phyloP scores from a whole-genome alignment of 2,113 vertebrate genomes.

The Corydoras maculifer region DNA sequence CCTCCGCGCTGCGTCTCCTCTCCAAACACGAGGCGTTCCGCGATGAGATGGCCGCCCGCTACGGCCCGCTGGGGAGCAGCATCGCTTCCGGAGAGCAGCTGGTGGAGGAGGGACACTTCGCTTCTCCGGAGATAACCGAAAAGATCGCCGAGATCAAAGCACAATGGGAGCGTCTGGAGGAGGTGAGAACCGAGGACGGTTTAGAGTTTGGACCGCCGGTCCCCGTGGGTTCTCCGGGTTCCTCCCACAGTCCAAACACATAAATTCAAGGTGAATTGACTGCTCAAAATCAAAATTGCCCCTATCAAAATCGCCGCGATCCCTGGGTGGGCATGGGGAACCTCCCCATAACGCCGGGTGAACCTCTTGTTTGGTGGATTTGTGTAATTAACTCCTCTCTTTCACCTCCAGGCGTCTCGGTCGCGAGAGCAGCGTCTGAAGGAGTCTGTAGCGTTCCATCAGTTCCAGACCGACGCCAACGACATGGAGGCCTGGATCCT shows the following conservation, averaged over 20 bases:
- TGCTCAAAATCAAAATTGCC: too few species aligned
- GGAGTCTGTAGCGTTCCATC: conserved; percentile 77
- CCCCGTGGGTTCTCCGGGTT: too few species aligned
- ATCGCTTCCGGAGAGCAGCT: conserved; percentile 74
- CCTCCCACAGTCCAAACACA: too few species aligned
- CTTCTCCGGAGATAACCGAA: conserved; percentile 66
- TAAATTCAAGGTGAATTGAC: too few species aligned
- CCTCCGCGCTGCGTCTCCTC: conserved; percentile 76
- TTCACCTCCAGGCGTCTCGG: conserved; percentile 59
- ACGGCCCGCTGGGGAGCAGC: conserved; percentile 75
- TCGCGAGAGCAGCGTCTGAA: conserved; percentile 69
- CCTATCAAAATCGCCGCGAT: too few species aligned
- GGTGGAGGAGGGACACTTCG: conserved; percentile 74
- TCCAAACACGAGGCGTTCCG: conserved; percentile 84
- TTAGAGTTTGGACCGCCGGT: too few species aligned
- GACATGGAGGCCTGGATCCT: conserved; percentile 83
- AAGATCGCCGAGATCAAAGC: conserved; percentile 67
- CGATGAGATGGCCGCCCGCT: conserved; percentile 83
- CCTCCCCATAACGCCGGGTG: too few species aligned
- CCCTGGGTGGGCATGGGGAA: too few species aligned
- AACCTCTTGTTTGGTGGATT: background rate
- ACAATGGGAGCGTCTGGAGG: conserved; percentile 78
- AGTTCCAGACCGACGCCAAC: conserved; percentile 83
- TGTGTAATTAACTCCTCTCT: background rate
- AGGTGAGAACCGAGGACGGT: conserved; percentile 49